phyloP scores from a whole-genome alignment of 2,113 vertebrate genomes.

The Colinus virginianus region DNA sequence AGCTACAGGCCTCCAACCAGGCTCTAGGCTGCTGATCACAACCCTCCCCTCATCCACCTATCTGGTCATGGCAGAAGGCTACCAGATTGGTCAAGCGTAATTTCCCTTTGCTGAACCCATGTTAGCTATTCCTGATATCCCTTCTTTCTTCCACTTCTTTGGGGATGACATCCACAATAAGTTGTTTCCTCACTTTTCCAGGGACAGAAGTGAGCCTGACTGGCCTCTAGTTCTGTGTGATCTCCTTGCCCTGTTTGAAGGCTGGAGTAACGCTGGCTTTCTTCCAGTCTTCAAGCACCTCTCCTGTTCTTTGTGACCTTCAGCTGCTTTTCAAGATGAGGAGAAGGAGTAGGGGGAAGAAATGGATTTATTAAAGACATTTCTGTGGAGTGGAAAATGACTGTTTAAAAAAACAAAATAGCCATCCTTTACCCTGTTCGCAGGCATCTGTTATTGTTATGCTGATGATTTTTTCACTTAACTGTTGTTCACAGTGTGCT shows the following conservation, averaged over 20 bases:
- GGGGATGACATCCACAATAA: neutral
- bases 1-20: neutral
- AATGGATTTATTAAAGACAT: neutral
- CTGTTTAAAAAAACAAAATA: neutral
- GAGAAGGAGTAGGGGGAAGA: neutral
- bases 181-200: neutral
- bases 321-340: neutral
- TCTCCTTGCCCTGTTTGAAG: neutral
- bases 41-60: neutral
- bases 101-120: neutral
- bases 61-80: neutral
- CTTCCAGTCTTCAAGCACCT: neutral
- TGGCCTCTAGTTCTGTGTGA: neutral
- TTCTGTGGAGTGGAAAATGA: neutral
- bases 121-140: neutral
- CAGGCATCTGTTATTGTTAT: fast-evolving
- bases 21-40: neutral
- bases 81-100: neutral
- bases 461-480: neutral
- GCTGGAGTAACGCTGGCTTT: neutral
- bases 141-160: neutral
- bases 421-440: neutral
- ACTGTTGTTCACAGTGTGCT: neutral
- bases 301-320: neutral
- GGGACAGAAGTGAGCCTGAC: neutral